Conservation (phyloP, 2,113 vertebrate genomes). For the Mesembrinibis cayennensis region DNA sequence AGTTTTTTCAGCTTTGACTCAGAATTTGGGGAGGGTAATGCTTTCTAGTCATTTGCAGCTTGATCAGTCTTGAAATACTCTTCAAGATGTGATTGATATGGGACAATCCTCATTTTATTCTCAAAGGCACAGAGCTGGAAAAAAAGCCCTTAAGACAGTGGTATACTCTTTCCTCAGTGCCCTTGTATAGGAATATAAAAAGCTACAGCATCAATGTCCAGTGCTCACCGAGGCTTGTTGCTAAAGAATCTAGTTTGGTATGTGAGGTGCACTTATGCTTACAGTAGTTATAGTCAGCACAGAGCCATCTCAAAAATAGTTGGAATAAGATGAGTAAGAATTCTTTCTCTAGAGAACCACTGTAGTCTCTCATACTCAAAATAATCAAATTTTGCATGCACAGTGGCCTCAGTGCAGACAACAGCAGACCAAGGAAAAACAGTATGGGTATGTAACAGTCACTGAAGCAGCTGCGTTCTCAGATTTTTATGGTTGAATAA, state of each 20-base stretch:
- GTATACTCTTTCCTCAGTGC: background rate
- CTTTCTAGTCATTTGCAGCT: background rate
- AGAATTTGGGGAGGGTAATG: background rate
- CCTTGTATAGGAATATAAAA: background rate
- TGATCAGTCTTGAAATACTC: background rate
- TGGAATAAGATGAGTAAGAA: background rate
- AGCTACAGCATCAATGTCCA: background rate
- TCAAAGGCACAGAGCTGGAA: background rate
- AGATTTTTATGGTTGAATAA: slow-evolving; percentile 1
- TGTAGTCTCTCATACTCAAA: background rate
- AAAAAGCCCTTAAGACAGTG: background rate
- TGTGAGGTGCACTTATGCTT: background rate
- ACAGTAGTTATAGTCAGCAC: background rate
- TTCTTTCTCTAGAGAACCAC: background rate
- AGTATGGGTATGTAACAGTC: background rate
- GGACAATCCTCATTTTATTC: background rate
- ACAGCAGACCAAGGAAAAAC: background rate
- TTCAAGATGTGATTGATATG: background rate
- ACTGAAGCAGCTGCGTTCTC: background rate
- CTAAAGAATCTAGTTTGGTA: background rate
- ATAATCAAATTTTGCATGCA: background rate
- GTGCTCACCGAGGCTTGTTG: background rate
- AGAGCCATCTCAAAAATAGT: background rate
- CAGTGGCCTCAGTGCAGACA: background rate
- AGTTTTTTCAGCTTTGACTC: background rate